These are phyloP conservation scores for Poecilia latipinna DNA, from an alignment of 2,113 vertebrate species.

Conservation along the genomic window DNA sequence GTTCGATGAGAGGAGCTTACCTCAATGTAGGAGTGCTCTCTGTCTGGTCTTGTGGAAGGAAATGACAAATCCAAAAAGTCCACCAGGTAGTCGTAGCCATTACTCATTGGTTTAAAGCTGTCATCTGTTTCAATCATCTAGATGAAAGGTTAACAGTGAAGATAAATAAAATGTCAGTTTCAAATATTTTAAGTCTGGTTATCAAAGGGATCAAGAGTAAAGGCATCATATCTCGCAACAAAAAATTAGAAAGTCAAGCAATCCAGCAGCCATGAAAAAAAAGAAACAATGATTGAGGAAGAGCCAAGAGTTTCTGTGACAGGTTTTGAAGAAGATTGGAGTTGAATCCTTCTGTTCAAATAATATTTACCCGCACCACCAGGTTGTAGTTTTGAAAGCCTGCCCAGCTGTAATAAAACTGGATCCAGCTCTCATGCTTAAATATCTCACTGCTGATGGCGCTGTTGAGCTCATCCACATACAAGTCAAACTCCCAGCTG, in stretches of 20 bases:
- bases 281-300: neutral
- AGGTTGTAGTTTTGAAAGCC: slow-evolving; percentile 84
- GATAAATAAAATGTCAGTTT: neutral
- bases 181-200: neutral
- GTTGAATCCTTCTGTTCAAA: neutral
- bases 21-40: slow-evolving; percentile 72
- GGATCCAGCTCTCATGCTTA: slow-evolving; percentile 76
- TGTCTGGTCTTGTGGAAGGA: slow-evolving; percentile 69
- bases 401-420: slow-evolving; percentile 84
- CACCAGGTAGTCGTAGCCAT: slow-evolving; percentile 80
- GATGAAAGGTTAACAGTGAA: neutral
- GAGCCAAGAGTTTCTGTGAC: neutral
- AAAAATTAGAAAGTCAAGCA: neutral
- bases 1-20: slow-evolving; percentile 8
- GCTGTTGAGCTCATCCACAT: slow-evolving; percentile 70
- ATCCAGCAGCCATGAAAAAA: neutral
- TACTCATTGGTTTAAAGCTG: slow-evolving; percentile 62
- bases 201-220: neutral
- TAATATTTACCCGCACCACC: slow-evolving; percentile 79
- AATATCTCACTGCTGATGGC: slow-evolving; percentile 79
- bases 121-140: slow-evolving; percentile 85
- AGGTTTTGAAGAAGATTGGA: neutral
- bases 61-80: slow-evolving; percentile 82
- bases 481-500: slow-evolving; percentile 80
- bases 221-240: no score